Conservation (phyloP, 2,888 invertebrate species). For the Drosophila testacea region DNA sequence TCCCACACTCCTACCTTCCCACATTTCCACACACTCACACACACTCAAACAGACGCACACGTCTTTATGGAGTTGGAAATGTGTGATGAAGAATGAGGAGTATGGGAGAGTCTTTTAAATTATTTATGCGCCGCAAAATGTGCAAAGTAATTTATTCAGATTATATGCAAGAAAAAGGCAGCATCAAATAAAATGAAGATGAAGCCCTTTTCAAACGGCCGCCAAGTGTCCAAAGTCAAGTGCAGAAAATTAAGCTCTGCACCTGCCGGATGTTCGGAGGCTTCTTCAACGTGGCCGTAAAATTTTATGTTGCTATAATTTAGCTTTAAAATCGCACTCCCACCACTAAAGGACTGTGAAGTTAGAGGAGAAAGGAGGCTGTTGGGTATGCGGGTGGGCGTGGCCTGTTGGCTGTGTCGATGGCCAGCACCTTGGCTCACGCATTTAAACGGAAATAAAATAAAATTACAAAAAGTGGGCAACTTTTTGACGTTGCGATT, state of each 20-base stretch:
- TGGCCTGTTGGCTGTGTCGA: constrained; percentile 1
- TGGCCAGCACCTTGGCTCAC: constrained; percentile 51
- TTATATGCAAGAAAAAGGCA: constrained; percentile 61
- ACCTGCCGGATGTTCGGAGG: constrained; percentile 56
- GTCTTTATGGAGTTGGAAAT: constrained; percentile 26
- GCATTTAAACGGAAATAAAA: constrained; percentile 80
- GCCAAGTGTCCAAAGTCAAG: constrained; percentile 74
- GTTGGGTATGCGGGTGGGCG: background rate
- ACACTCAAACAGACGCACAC: constrained; percentile 20
- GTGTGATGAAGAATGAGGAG: constrained; percentile 23
- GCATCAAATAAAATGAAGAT: constrained; percentile 71
- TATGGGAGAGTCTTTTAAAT: constrained; percentile 50
- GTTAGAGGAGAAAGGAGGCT: background rate
- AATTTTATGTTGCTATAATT: constrained; percentile 78
- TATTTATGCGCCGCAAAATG: constrained; percentile 79
- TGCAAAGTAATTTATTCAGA: constrained; percentile 80
- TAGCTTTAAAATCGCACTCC: constrained; percentile 76
- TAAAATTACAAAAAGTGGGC: constrained; percentile 81
- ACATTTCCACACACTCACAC: constrained; percentile 1
- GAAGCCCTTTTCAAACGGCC: constrained; percentile 69
- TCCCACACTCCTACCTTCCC: background rate
- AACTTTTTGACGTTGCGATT: constrained; percentile 76
- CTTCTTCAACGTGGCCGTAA: constrained; percentile 62
- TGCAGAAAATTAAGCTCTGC: constrained; percentile 78
- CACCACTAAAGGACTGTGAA: background rate